These are phyloP conservation scores for Caenorhabditis sp. DNA, from an alignment of 2,888 invertebrate genomes.

Conservation along the genomic window DNA sequence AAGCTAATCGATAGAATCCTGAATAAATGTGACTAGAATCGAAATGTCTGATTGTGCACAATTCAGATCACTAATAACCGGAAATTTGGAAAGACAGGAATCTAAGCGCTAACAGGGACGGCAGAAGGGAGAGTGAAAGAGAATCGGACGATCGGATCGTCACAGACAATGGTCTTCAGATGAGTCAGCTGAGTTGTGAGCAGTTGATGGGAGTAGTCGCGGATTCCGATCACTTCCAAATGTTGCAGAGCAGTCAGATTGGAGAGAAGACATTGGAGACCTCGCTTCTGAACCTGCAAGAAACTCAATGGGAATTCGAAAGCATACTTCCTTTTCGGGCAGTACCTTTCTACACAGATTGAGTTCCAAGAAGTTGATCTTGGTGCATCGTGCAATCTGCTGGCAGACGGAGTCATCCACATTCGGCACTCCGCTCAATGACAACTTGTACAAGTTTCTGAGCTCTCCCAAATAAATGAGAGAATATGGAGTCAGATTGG, in stretches of 20 bases:
- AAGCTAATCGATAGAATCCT: constrained; percentile 11
- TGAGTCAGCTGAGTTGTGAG: constrained; percentile 13
- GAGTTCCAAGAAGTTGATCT: constrained; percentile 32
- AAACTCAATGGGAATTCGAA: too few relatives aligned
- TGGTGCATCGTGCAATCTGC: constrained; percentile 32
- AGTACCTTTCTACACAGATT: constrained; percentile 46
- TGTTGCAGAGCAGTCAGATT: constrained; percentile 27
- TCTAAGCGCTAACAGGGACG: constrained; percentile 39
- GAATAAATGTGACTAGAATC: constrained; percentile 30
- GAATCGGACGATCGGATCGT: constrained; percentile 29
- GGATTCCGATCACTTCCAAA: constrained; percentile 55
- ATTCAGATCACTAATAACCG: neutral
- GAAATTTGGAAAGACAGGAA: neutral
- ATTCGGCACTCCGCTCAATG: constrained; percentile 40
- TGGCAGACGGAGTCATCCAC: constrained; percentile 47
- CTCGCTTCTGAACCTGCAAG: constrained; percentile 33
- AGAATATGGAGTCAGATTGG: constrained; percentile 18
- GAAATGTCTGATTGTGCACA: neutral
- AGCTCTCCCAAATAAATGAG: constrained; percentile 29
- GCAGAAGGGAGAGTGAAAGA: constrained; percentile 44
- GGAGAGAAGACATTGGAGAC: constrained; percentile 34
- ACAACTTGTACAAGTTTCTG: constrained; percentile 21
- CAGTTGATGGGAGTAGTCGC: constrained; percentile 51
- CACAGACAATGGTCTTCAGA: constrained; percentile 48
- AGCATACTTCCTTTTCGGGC: too few relatives aligned